Conservation (phyloP, 2,113 vertebrate genomes). For the Fukomys damarensis region DNA sequence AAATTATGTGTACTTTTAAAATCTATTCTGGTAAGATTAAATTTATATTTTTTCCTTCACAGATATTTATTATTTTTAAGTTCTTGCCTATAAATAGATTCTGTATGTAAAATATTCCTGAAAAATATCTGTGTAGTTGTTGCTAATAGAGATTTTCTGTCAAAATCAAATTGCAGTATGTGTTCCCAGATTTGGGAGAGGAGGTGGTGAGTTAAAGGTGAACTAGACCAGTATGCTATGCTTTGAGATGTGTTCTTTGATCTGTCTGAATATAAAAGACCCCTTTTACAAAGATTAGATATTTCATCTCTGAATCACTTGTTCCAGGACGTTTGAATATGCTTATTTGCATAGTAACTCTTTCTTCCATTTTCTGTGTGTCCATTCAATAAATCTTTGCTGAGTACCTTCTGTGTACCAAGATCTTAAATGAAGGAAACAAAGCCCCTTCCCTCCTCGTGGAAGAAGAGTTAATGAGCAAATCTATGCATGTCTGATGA, state of each 20-base stretch:
- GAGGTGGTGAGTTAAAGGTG: not conserved
- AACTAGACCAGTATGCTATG: not conserved
- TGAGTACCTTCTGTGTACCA: not conserved
- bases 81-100: not conserved
- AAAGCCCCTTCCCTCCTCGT: not conserved
- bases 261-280: not conserved
- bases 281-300: no score
- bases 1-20: slow-evolving; percentile 20
- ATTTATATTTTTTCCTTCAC: not conserved
- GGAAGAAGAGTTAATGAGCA: not conserved
- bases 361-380: not conserved
- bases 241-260: not conserved
- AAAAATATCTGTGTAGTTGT: not conserved
- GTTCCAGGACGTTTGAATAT: not conserved
- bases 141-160: not conserved
- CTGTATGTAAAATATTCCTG: not conserved
- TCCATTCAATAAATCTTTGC: not conserved
- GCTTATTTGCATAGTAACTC: not conserved
- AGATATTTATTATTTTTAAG: not conserved
- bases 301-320: not conserved
- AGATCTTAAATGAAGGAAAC: not conserved
- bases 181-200: rapidly evolving
- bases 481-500: not conserved
- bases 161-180: not conserved
- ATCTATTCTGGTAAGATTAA: not conserved